phyloP scores from a whole-genome alignment of 1,140 invertebrate species.

The Augochlora pura region DNA sequence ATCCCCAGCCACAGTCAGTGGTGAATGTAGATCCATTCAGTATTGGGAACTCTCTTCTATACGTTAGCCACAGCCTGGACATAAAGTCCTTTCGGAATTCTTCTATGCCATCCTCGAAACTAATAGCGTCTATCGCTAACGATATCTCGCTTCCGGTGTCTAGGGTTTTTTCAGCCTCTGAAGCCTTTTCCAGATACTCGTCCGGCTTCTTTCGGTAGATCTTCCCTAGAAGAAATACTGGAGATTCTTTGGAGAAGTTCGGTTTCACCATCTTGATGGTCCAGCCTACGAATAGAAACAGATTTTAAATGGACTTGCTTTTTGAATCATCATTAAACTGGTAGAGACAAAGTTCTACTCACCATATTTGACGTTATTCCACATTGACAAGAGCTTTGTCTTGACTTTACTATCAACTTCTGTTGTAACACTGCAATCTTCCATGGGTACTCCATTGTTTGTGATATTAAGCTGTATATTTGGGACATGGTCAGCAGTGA shows the following conservation, averaged over 20 bases:
- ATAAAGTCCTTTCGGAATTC: conserved; percentile 89
- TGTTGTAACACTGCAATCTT: conserved; percentile 70
- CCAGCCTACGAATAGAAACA: conserved; percentile 80
- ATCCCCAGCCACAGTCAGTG: conserved; percentile 93
- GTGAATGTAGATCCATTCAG: conserved; percentile 89
- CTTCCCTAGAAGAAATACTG: conserved; percentile 90
- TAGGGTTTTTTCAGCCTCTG: conserved; percentile 79
- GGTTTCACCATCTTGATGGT: conserved; percentile 88
- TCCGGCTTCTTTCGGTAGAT: conserved; percentile 89
- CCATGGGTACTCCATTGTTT: conserved; percentile 64
- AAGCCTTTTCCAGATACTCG: conserved; percentile 84
- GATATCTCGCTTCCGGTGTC: conserved; percentile 74
- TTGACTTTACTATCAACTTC: conserved; percentile 89
- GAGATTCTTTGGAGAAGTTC: conserved; percentile 92
- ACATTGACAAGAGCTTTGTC: conserved; percentile 90
- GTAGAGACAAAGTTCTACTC: conserved; percentile 50
- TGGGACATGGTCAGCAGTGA: conserved; percentile 68
- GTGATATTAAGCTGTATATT: conserved; percentile 62
- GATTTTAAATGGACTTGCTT: background rate
- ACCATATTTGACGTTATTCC: conserved; percentile 95
- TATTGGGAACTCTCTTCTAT: conserved; percentile 89
- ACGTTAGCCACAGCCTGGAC: conserved; percentile 90
- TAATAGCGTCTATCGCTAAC: conserved; percentile 66
- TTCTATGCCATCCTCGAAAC: conserved; percentile 83
- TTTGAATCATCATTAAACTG: too few relatives aligned